Evolutionary conservation across 1,140 invertebrate genomes (phyloP), one percentile per base, ranked within the genome.

Genomic region (Triops longicaudatus): DNA sequence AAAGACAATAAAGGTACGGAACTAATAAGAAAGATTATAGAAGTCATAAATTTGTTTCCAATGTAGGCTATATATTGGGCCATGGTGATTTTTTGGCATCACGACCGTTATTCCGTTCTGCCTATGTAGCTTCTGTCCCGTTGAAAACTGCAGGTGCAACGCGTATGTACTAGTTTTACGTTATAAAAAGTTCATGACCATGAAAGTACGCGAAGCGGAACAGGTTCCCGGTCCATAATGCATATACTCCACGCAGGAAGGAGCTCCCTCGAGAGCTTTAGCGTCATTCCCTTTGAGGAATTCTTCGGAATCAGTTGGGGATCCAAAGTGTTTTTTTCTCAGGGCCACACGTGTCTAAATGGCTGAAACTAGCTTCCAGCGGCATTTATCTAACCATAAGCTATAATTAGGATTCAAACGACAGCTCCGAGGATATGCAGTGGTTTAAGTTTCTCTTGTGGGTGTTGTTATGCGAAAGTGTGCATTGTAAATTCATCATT

Each of bases 271-370:
- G 22, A 6, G 22, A n/a, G 14, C 17, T 63, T 63, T 17, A 17
- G 14, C 22, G 22, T 63, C 50, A 63, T 22, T 63, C 50, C 50
- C 9, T 63, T 63, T 63, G 50, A 63, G 10, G 50, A 14, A 63
- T 63, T 17, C 50, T 63, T 63, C 14, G 50, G 50, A 63, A 63
- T 63, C 50, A 63, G 50, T 63, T 63, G 50, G 31, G n/a, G 50
- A 63, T 63, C 50, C 50, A 63, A 63, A 22, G n/a, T 7, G 31
- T 37, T 63, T 63, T 63, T 63, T 63, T 63, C 50, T 63, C 50
- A 63, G 50, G 50, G 17, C 50, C 50, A 63, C 43, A 17, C 22
- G 50, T 3, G 14, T 22, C n/a, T 63, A n/a, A 63, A 63, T 63
- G 50, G 50, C 50, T 63, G 14, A n/a, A 63, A 63, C 50, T 10